Conservation (phyloP, 2,113 vertebrate species). For the Athene cunicularia region DNA sequence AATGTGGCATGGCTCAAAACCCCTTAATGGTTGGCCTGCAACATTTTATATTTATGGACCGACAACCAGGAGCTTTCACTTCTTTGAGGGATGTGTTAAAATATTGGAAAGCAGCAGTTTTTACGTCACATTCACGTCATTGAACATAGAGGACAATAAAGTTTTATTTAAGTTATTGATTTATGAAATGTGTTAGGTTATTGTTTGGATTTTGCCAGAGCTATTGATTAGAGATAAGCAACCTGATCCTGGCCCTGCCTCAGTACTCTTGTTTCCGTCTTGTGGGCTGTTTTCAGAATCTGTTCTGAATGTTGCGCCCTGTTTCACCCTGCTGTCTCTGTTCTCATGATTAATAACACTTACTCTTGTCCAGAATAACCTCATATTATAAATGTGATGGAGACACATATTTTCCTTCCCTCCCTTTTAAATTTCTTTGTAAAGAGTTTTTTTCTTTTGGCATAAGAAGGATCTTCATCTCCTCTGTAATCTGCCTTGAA, state of each 20-base stretch:
- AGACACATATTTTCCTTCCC: background rate
- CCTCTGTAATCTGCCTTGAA: background rate
- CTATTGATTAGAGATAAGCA: background rate
- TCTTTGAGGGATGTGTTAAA: background rate
- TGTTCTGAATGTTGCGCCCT: background rate
- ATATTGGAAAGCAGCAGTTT: background rate
- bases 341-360: background rate
- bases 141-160: background rate
- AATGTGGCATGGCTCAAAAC: background rate
- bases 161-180: background rate
- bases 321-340: fast-evolving
- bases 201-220: background rate
- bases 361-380: background rate
- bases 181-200: background rate
- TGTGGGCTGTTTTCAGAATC: background rate
- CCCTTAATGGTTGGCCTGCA: background rate
- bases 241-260: background rate
- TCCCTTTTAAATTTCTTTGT: background rate
- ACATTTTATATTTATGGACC: background rate
- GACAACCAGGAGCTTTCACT: background rate
- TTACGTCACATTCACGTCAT: background rate
- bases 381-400: background rate
- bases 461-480: background rate
- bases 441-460: background rate
- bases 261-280: background rate